Evolutionary conservation across 2,888 invertebrate species (phyloP), one percentile per base, ranked within the genome.

Genomic region (Thymelicus lineola): DNA sequence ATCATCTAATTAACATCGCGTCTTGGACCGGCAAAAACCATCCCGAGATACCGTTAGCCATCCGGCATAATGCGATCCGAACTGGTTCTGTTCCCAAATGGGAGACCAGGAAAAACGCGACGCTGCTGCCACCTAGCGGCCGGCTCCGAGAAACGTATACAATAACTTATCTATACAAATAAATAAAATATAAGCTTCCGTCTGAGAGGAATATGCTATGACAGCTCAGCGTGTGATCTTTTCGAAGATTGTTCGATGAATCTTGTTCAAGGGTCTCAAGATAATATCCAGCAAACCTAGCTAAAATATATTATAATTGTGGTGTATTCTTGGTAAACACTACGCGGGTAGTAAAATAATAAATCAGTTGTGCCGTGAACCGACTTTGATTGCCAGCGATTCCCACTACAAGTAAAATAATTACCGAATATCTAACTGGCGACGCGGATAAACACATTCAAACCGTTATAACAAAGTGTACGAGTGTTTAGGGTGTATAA

Each of bases 31-130:
- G 85, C 83, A 90, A 90, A 90, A 91, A 90, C 84, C 79, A 76
- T 77, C 84, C 83, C 79, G 81, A 74, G 82, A 79, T 88, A 85
- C 90, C 91, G 90, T 90, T 90, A 89, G 79, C 79, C 77, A 73
- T 71, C 71, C 76, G 81, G 79, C 80, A 82, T 84, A 85, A 87
- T 86, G 88, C 85, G 88, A 2, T 12, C 42, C 7, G 35, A 69
- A 68, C 68, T 35, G 46, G 68, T 68, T 68, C 66, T 15, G 1
- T 20, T 15, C 14, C 36, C 28, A 62, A 62, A 36, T 62, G 55
- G 68, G 68, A 53, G 53, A 46, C 55, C 36, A 14, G 55, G 65
- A 68, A 62, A 68, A 68, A 68, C 61, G 45, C 55, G 36, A 10
- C 64, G n/a, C 14, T 14, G 6, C 48, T 12, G 55, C 28, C 55